Evolutionary conservation across 2,797 vertebrate species (phyloP).

Genomic region (Helicolenus hilgendorfi): DNA sequence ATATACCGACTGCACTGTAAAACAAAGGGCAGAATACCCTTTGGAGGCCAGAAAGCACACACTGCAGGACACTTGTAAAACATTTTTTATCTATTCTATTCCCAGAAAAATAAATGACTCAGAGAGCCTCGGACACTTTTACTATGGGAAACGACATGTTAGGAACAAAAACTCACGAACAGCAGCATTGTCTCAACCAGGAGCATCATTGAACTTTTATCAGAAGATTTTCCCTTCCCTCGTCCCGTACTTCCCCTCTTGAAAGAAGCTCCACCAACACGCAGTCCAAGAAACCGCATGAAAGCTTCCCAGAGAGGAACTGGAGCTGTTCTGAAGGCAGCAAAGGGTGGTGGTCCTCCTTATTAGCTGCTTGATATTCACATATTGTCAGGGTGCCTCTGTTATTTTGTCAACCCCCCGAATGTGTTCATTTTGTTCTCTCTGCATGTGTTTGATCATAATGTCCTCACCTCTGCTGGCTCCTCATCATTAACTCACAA

Average conservation of each 20-base stretch:
- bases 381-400: constrained; percentile 9
- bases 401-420: constrained; percentile 27
- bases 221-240: background rate
- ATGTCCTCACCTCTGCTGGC: constrained; percentile 62
- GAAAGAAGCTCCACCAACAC: background rate
- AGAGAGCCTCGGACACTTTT: background rate
- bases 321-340: background rate
- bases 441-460: constrained; percentile 65
- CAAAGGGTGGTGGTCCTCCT: background rate
- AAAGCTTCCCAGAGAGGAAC: background rate
- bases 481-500: constrained; percentile 66
- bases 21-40: background rate
- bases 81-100: background rate
- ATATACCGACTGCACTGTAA: background rate
- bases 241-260: background rate
- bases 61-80: background rate
- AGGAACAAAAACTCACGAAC: background rate
- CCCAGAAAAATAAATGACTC: background rate
- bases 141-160: background rate
- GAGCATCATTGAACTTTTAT: constrained; percentile 1
- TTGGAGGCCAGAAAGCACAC: background rate
- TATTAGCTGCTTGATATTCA: constrained; percentile 52
- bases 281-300: constrained; percentile 1
- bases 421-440: constrained; percentile 61
- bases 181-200: background rate